Percentiles rank a stretch among this genome's conserved stretches.
Evolutionary conservation across 2,113 vertebrate species (phyloP).

Genomic region (Charadrius vociferus): DNA sequence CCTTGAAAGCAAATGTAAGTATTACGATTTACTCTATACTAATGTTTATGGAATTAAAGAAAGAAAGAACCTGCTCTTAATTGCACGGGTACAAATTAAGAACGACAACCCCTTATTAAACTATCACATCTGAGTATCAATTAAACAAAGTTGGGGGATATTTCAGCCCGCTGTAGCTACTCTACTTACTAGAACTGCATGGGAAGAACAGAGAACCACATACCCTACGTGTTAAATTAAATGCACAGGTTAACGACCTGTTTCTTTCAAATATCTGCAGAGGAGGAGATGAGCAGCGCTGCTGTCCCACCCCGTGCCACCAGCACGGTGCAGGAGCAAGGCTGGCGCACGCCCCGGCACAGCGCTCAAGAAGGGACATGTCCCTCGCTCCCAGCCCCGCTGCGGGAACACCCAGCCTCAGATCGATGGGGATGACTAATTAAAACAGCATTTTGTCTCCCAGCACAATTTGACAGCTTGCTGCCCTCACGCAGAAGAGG

Average conservation of each 20-base stretch:
- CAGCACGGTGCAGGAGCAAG: not conserved
- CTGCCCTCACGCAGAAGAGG: not conserved
- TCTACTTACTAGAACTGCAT: not conserved
- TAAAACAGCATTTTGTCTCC: not conserved
- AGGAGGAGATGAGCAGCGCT: not conserved
- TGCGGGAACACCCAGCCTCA: not conserved
- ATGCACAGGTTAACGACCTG: not conserved
- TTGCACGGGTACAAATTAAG: not conserved
- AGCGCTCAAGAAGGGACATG: not conserved
- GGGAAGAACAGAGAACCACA: not conserved
- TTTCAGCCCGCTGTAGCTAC: not conserved
- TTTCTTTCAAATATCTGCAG: not conserved
- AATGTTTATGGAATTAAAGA: not conserved
- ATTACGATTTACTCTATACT: not conserved
- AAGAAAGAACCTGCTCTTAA: not conserved
- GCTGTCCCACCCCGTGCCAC: not conserved
- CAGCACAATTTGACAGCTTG: not conserved
- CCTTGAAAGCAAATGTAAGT: not conserved
- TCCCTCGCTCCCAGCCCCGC: fast-evolving
- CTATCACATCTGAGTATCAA: not conserved
- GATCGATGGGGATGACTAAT: not conserved
- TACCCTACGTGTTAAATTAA: not conserved
- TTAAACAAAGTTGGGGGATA: not conserved
- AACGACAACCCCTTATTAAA: not conserved
- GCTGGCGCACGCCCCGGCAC: fast-evolving